Percentiles rank a stretch among this genome's conserved stretches.
These are phyloP conservation scores for Machimus rusticus DNA, from an alignment of 2,888 invertebrate genomes.

Conservation along the genomic window DNA sequence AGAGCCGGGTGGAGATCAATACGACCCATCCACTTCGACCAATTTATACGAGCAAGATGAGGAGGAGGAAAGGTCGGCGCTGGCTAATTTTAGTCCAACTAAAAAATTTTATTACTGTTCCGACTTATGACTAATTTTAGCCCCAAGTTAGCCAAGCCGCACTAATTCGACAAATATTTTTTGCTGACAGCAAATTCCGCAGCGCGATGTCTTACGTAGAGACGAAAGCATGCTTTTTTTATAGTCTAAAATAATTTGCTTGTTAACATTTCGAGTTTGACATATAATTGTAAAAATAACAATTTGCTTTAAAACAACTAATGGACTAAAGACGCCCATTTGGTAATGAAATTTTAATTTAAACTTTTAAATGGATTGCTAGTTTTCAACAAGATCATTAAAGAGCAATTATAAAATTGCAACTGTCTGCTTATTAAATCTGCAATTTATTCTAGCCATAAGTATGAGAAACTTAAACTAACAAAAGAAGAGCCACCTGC, in stretches of 20 bases:
- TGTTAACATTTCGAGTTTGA: background rate
- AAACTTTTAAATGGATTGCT: background rate
- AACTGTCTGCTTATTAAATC: background rate
- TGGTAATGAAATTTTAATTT: background rate
- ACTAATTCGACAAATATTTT: background rate
- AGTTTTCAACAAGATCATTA: background rate
- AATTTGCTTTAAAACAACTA: background rate
- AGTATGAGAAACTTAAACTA: background rate
- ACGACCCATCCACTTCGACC: background rate
- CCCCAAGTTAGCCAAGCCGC: background rate
- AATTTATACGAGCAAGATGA: slow-evolving; percentile 14
- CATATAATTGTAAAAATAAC: background rate
- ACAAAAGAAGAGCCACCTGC: background rate
- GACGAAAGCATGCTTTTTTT: background rate
- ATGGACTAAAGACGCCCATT: background rate
- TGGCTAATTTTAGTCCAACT: background rate
- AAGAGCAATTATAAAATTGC: background rate
- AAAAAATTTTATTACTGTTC: background rate
- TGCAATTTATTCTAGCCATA: background rate
- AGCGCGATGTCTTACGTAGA: background rate
- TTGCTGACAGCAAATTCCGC: background rate
- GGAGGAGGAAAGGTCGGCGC: slow-evolving; percentile 18
- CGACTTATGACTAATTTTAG: slow-evolving; percentile 21
- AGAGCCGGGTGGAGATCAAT: background rate
- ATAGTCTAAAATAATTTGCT: background rate